Conservation (phyloP, 2,888 invertebrate species). For the Syrista parreyssii region DNA sequence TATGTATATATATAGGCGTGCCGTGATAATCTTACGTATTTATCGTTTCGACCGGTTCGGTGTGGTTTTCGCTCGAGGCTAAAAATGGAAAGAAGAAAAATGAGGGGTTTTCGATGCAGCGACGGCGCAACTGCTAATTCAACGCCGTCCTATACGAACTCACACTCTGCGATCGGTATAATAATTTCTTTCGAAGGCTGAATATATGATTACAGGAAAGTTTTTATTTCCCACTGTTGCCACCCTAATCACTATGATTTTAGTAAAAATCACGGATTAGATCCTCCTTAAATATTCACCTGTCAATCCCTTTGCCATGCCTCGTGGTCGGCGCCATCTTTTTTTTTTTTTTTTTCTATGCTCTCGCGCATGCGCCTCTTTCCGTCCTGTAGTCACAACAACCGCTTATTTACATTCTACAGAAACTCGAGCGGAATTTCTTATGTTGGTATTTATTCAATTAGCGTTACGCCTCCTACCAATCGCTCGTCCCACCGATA, state of each 20-base stretch:
- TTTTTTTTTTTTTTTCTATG: not conserved
- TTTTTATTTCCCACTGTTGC: not conserved
- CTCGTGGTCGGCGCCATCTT: not conserved
- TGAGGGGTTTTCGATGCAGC: not conserved
- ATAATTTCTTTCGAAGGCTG: not conserved
- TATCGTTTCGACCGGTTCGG: not conserved
- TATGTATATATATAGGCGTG: not conserved
- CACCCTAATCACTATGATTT: slow-evolving; percentile 2
- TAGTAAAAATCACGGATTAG: not conserved
- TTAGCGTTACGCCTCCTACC: not conserved
- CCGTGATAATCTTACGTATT: slow-evolving; percentile 1
- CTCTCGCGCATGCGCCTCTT: not conserved
- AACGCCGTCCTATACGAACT: not conserved
- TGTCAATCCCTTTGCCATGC: not conserved
- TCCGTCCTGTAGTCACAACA: not conserved
- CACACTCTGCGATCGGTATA: not conserved
- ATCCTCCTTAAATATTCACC: not conserved
- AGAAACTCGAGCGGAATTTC: not conserved
- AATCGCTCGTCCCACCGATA: not conserved
- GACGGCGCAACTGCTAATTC: slow-evolving; percentile 2
- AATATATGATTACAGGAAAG: not conserved
- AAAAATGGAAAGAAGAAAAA: not conserved
- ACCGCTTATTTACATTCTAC: not conserved
- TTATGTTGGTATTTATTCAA: not conserved
- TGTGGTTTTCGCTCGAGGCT: not conserved